Evolutionary conservation across 2,888 invertebrate species (phyloP).

Genomic region (Taphrorychus bicolor): DNA sequence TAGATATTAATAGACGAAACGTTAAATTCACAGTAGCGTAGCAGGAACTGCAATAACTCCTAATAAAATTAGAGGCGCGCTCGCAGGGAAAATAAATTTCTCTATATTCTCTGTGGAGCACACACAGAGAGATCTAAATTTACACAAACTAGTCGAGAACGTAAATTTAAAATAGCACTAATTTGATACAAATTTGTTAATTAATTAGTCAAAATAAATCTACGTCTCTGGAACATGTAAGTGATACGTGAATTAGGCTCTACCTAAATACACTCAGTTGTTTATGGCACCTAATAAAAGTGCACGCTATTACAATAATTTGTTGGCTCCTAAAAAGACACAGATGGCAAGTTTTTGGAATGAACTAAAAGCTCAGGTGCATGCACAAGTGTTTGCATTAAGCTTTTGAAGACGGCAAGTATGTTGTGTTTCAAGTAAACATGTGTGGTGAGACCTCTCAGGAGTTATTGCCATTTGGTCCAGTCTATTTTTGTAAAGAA

Average conservation of each 20-base stretch:
- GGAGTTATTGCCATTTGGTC: neutral
- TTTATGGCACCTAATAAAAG: neutral
- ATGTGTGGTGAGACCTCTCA: neutral
- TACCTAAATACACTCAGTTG: neutral
- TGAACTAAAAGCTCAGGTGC: neutral
- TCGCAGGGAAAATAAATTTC: neutral
- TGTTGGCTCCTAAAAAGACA: neutral
- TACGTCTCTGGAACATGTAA: neutral
- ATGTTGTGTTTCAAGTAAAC: neutral
- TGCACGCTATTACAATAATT: neutral
- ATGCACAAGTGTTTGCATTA: constrained; percentile 1
- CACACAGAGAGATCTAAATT: neutral
- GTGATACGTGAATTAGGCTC: neutral
- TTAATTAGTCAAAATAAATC: neutral
- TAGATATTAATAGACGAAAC: constrained; percentile 1
- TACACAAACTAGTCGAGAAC: neutral
- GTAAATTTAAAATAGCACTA: neutral
- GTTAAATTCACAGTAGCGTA: constrained; percentile 7
- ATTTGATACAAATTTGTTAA: neutral
- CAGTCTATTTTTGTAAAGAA: neutral
- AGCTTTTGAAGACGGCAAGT: neutral
- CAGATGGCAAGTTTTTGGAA: neutral
- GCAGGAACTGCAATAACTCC: constrained; percentile 8
- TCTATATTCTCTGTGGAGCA: neutral
- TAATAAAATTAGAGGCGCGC: constrained; percentile 3